phyloP scores from a whole-genome alignment of 64 coral and sea anemone genomes.

The Exaiptasia diaphana region DNA sequence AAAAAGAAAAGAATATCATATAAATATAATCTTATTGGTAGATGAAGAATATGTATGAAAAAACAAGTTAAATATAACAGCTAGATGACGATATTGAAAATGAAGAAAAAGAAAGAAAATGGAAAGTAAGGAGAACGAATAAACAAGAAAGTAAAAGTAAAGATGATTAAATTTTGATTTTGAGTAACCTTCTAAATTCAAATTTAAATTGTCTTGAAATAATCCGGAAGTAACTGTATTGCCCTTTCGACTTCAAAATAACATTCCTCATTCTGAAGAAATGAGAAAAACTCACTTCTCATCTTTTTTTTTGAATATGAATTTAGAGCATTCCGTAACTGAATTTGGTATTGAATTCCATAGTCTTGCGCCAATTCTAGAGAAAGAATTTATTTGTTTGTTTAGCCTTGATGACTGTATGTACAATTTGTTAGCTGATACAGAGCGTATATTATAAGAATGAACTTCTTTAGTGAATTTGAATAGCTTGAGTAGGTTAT shows the following conservation, averaged over 20 bases:
- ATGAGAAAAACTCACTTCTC: constrained; percentile 1
- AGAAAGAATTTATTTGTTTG: constrained; percentile 26
- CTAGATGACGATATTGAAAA: no score
- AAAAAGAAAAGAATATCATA: no score
- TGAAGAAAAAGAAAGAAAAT: no score
- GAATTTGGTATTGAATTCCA: constrained; percentile 33
- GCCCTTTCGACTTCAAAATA: not conserved
- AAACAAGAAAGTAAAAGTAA: no score
- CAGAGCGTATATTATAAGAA: constrained; percentile 17
- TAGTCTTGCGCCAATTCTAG: constrained; percentile 22
- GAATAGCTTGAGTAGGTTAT: not conserved
- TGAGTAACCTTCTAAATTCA: no score
- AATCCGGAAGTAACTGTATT: constrained; percentile 1
- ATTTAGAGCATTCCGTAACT: constrained; percentile 6
- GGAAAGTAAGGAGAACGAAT: no score
- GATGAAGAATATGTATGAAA: no score
- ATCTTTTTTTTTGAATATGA: constrained; percentile 14
- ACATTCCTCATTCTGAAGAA: constrained; percentile 6
- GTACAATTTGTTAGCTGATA: constrained; percentile 2
- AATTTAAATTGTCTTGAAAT: no score
- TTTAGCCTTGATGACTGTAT: constrained; percentile 10
- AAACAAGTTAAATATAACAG: no score
- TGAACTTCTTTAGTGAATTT: constrained; percentile 6
- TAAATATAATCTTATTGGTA: no score
- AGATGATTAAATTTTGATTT: no score